Evolutionary conservation across 2,888 invertebrate species (phyloP), one percentile per base, ranked within the genome.

Genomic region (Podotricha telesiphe): DNA sequence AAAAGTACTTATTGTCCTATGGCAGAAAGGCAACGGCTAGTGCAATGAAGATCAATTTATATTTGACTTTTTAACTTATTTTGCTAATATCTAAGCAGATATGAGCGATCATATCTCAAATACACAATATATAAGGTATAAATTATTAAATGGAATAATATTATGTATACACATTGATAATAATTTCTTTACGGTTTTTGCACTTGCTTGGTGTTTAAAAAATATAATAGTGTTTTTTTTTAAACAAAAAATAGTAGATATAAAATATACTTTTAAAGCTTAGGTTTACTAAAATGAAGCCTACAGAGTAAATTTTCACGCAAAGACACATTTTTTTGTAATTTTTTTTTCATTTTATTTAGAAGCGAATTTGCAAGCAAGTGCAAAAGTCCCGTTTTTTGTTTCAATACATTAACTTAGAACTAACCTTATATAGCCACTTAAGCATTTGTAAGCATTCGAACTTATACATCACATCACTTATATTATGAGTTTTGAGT

Each of bases 391-490:
- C 75, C 73, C 76, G 72, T 77, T 51, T 48, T 77, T 51, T 48
- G n/a, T n/a, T 65, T 77, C 82, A 78, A 80, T 85, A 89, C 34
- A 53, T 47, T 82, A 86, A 85, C 89, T 89, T 91, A 91, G 73
- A 77, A 72, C 84, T 89, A 88, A 59, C 71, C 79, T 88, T 88
- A 86, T 72, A 77, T 85, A 88, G 88, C 89, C 89, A 90, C 86
- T 78, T 83, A 91, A 91, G 91, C 91, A 84, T 82, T 55, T 78
- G 77, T 83, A 90, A 91, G 91, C 91, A 82, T 86, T 86, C 78
- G 80, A 82, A 83, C 78, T 68, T 72, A 77, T 78, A 82, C 85
- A 85, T 87, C 86, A 85, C 85, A 83, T 75, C 81, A 76, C 78
- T 76, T 77, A 76, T 69, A 72, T 74, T 69, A 59, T 75, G 68